phyloP scores from a whole-genome alignment of 2,797 vertebrate species.

The Sebastes hubbsi region DNA sequence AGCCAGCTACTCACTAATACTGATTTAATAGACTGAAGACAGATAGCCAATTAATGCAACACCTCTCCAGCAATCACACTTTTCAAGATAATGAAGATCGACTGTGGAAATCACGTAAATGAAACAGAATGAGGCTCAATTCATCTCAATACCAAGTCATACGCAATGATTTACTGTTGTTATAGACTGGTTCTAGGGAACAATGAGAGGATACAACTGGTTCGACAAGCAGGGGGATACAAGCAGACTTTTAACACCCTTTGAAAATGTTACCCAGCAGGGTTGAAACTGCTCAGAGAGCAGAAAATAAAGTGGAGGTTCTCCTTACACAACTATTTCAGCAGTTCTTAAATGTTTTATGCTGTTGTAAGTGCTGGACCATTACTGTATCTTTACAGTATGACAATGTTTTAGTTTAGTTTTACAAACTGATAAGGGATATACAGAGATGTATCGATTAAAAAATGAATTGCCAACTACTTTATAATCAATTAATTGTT shows the following conservation, averaged over 20 bases:
- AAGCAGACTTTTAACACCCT: background rate
- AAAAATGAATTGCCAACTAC: too few relatives aligned
- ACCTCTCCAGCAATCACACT: conserved; percentile 54
- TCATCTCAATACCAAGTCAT: conserved; percentile 52
- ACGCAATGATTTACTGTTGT: conserved; percentile 31
- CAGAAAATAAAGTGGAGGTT: background rate
- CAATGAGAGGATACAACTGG: conserved; percentile 9
- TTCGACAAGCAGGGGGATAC: background rate
- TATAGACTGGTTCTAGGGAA: background rate
- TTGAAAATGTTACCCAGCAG: background rate
- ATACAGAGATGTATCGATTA: background rate
- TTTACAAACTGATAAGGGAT: background rate
- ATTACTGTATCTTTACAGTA: background rate
- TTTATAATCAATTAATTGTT: too few relatives aligned
- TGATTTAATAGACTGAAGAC: conserved; percentile 72
- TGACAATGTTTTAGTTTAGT: background rate
- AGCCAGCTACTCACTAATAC: conserved; percentile 62
- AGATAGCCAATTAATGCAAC: conserved; percentile 69
- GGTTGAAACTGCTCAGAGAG: background rate
- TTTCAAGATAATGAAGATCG: conserved; percentile 71
- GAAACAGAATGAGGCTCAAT: conserved; percentile 45
- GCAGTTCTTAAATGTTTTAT: background rate
- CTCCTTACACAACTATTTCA: background rate
- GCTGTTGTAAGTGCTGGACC: background rate
- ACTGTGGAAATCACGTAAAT: conserved; percentile 45